phyloP scores from a whole-genome alignment of 2,113 vertebrate species.

The Pagrus major region DNA sequence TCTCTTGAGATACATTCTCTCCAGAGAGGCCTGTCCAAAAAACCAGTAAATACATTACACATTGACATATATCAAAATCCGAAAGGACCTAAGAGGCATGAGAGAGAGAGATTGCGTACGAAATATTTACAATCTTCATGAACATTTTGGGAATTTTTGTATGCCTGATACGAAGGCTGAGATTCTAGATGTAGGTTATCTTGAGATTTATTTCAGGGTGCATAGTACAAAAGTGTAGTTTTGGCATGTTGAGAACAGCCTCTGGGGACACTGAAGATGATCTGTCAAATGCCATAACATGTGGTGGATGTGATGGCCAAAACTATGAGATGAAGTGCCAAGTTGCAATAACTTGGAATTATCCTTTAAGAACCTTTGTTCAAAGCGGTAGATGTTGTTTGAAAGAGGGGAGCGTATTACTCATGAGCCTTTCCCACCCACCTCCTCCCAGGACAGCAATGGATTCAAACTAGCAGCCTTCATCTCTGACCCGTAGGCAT shows the following conservation, averaged over 20 bases:
- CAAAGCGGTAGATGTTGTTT: not conserved
- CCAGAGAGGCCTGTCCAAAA: not conserved
- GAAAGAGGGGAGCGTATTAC: not conserved
- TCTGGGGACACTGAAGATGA: not conserved
- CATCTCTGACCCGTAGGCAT: constrained; percentile 21
- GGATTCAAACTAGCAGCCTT: constrained; percentile 35
- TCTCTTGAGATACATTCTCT: not conserved
- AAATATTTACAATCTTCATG: not conserved
- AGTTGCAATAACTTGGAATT: not conserved
- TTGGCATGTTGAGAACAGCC: not conserved
- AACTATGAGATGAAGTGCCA: not conserved
- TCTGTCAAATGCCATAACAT: not conserved
- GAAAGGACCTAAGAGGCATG: not conserved
- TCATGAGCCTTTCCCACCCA: not conserved
- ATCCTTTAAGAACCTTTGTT: not conserved
- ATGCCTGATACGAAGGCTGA: not conserved
- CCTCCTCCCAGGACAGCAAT: not conserved
- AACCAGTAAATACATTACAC: not conserved
- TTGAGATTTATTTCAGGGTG: not conserved
- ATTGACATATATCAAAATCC: not conserved
- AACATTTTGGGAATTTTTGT: not conserved
- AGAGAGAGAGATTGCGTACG: not conserved
- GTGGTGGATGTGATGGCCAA: not conserved
- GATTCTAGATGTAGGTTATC: not conserved
- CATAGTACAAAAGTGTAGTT: not conserved